Evolutionary conservation across 2,888 invertebrate species (phyloP), one percentile per base, ranked within the genome.

Genomic region (Phyto melanocephala): DNA sequence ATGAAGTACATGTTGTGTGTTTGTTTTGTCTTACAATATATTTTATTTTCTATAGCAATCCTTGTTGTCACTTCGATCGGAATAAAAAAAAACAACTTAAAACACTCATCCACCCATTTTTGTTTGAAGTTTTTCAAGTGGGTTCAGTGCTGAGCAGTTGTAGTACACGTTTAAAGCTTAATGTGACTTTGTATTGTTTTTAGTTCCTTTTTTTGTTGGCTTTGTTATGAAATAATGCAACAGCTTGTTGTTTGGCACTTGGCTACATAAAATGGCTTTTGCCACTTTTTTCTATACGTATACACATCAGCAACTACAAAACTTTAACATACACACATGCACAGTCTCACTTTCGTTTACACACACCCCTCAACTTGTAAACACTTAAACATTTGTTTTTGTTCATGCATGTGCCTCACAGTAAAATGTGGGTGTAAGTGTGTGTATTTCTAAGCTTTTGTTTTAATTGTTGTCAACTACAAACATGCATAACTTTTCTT

Each of bases 211-310:
- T 65, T 42, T 24, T 22, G 22, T 58, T 65, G 15, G 63, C 15
- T 15, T 28, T 37, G 15, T 24, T 7, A 3, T 1, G 35, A 52
- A 68, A 62, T 47, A 52, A 47, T 56, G 71, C 78, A 79, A 79
- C 65, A 79, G 58, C 71, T 67, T 72, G 65, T 67, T 62, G 60
- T 33, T 74, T 17, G 24, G 28, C 37, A 65, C 71, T 78, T 71
- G 63, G 11, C 35, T 17, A 28, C 28, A 28, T 5, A 13, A 17
- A 71, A 54, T 63, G 54, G 24, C 35, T 52, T 47, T 50, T 33
- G 40, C 37, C 15, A n/a, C n/a, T 68, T 58, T 62, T 24, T 42
- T 24, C 50, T 13, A 24, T n/a, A 24, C 24, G 2, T 60, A n/a
- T n/a, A 35, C 8, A 22, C n/a, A 60, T 35, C 20, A 42, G 15